A percentile compares a stretch with the other conserved stretches of the same genome.
These are phyloP conservation scores for Natator depressus DNA, from an alignment of 2,113 vertebrate genomes.

Conservation along the genomic window DNA sequence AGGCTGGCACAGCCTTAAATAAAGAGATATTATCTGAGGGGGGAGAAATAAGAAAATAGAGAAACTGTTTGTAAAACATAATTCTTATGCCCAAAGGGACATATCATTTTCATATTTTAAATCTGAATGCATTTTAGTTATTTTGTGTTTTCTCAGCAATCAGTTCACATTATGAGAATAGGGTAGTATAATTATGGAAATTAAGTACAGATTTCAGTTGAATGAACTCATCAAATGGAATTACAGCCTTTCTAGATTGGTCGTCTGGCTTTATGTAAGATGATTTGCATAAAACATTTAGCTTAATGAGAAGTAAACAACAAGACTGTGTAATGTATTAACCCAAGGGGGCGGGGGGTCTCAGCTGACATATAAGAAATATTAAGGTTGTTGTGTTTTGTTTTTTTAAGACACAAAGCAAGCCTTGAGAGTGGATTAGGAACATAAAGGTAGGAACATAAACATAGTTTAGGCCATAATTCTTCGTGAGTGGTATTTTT, in stretches of 20 bases:
- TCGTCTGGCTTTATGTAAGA: slow-evolving; percentile 81
- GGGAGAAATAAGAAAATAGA: slow-evolving; percentile 52
- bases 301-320: slow-evolving; percentile 84
- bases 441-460: slow-evolving; percentile 37
- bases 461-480: slow-evolving; percentile 37
- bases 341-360: slow-evolving; percentile 75
- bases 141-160: slow-evolving; percentile 80
- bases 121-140: slow-evolving; percentile 76
- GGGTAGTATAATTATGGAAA: slow-evolving; percentile 84
- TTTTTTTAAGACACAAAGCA: slow-evolving; percentile 55
- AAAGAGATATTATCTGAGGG: slow-evolving; percentile 65
- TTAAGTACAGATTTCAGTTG: slow-evolving; percentile 84
- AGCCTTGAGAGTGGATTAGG: slow-evolving; percentile 63
- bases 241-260: slow-evolving; percentile 82
- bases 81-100: slow-evolving; percentile 75
- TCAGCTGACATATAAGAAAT: slow-evolving; percentile 76
- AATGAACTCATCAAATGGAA: slow-evolving; percentile 85
- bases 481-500: slow-evolving; percentile 62
- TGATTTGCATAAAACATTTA: slow-evolving; percentile 84
- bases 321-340: slow-evolving; percentile 76
- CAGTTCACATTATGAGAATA: slow-evolving; percentile 83
- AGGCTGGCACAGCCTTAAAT: slow-evolving; percentile 68
- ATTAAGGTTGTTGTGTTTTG: slow-evolving; percentile 54
- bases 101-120: slow-evolving; percentile 80
- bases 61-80: slow-evolving; percentile 78